These are phyloP conservation scores for Pollenia griseotomentosa DNA, from an alignment of 2,888 invertebrate species.

Conservation along the genomic window DNA sequence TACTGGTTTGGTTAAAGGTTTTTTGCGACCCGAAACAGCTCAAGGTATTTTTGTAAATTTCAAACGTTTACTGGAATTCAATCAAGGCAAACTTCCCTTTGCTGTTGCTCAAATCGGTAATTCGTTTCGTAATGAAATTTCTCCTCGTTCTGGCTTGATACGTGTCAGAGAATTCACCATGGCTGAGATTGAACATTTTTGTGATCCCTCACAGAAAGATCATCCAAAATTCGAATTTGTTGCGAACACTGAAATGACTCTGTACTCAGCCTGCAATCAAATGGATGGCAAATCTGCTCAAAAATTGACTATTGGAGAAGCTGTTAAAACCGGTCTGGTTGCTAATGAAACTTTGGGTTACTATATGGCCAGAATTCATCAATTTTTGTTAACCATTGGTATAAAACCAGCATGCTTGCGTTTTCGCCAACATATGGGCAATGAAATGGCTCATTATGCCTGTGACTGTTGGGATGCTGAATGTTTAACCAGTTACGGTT, in stretches of 20 bases:
- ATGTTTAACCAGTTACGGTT: conserved; percentile 97
- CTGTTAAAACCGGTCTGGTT: conserved; percentile 92
- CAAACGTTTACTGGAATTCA: conserved; percentile 98
- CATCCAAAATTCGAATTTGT: conserved; percentile 95
- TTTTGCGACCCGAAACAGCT: conserved; percentile 98
- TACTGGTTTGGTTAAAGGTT: conserved; percentile 96
- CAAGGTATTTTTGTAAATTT: conserved; percentile 99
- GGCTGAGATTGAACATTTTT: conserved; percentile 99
- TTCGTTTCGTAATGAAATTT: conserved; percentile 99
- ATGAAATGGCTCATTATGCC: conserved; percentile 99
- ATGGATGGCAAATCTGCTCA: conserved; percentile 97
- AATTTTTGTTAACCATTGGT: conserved; percentile 94
- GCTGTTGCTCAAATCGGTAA: conserved; percentile 99
- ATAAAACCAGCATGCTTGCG: conserved; percentile 93
- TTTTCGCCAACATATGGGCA: conserved; percentile 99
- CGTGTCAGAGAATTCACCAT: conserved; percentile 99
- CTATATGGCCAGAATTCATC: conserved; percentile 97
- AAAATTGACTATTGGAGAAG: conserved; percentile 92
- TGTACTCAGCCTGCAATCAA: conserved; percentile 98
- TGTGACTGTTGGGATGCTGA: conserved; percentile 99
- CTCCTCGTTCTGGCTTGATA: conserved; percentile 97
- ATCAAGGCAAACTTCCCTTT: conserved; percentile 97
- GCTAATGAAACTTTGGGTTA: conserved; percentile 99
- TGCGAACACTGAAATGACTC: conserved; percentile 89
- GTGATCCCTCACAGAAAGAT: conserved; percentile 94